Evolutionary conservation across 1,140 invertebrate species (phyloP).

Genomic region (Bursaphelenchus mucronatus): DNA sequence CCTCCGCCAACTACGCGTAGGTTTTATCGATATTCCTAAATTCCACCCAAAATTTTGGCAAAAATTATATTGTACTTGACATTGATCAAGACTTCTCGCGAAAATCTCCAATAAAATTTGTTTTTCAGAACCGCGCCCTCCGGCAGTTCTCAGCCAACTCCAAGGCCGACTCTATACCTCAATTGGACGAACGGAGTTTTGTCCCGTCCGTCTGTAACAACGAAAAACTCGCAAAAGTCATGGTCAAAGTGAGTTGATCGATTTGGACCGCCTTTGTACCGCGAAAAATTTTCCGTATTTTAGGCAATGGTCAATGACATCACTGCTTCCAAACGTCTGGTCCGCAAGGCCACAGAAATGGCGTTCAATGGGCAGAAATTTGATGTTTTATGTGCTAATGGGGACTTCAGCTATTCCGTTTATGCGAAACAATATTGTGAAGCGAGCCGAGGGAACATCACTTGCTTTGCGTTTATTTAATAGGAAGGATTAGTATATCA

Average conservation of each 20-base stretch:
- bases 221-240: constrained; percentile 20
- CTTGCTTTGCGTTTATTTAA: constrained; percentile 45
- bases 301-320: constrained; percentile 42
- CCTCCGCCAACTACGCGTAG: constrained; percentile 8
- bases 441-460: constrained; percentile 40
- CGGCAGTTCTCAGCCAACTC: constrained; percentile 26
- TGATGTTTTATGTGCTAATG: constrained; percentile 38
- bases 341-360: constrained; percentile 39
- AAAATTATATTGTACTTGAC: too few relatives aligned
- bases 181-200: background rate
- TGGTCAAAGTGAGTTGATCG: constrained; percentile 14
- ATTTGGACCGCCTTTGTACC: background rate
- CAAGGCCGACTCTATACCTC: constrained; percentile 10
- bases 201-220: constrained; percentile 25
- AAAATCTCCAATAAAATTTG: background rate
- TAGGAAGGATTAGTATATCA: background rate
- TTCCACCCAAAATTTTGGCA: too few relatives aligned
- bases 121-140: constrained; percentile 23
- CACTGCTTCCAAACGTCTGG: constrained; percentile 38
- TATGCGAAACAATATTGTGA: constrained; percentile 44
- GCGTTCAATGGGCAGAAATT: constrained; percentile 37
- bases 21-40: background rate
- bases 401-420: constrained; percentile 44
- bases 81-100: too few relatives aligned
- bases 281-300: background rate